phyloP scores from a whole-genome alignment of 2,888 invertebrate species.

The Clostera curtula region DNA sequence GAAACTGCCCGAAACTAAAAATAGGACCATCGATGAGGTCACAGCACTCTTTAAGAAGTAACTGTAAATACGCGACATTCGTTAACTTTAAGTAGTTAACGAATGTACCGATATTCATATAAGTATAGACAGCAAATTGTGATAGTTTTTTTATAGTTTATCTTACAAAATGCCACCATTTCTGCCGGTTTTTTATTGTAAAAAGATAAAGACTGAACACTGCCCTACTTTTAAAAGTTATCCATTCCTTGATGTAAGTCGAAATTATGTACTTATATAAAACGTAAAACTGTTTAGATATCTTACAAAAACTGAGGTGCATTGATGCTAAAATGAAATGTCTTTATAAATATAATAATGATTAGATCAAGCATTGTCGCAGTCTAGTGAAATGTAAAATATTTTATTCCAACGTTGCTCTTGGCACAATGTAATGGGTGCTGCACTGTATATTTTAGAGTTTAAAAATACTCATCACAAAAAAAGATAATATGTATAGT shows the following conservation, averaged over 20 bases:
- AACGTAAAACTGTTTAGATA: slow-evolving; percentile 6
- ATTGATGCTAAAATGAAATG: no score
- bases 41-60: slow-evolving; percentile 66
- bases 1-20: slow-evolving; percentile 69
- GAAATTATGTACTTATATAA: slow-evolving; percentile 52
- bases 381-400: no score
- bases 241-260: slow-evolving; percentile 37
- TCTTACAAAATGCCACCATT: slow-evolving; percentile 17
- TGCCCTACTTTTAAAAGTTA: slow-evolving; percentile 29
- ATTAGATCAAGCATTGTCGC: no score
- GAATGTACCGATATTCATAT: slow-evolving; percentile 33
- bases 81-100: slow-evolving; percentile 38
- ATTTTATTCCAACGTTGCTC: no score
- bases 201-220: slow-evolving; percentile 55
- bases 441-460: no score
- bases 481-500: no score
- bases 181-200: slow-evolving; percentile 33
- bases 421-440: no score
- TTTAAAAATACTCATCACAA: no score
- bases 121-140: slow-evolving; percentile 44
- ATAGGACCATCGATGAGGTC: slow-evolving; percentile 67
- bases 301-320: slow-evolving; percentile 8
- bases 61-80: slow-evolving; percentile 33
- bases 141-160: slow-evolving; percentile 23
- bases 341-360: no score